A percentile compares a stretch with the other conserved stretches of the same genome.
Conservation (phyloP, 2,797 vertebrate genomes). For the Neoniphon sammara region DNA sequence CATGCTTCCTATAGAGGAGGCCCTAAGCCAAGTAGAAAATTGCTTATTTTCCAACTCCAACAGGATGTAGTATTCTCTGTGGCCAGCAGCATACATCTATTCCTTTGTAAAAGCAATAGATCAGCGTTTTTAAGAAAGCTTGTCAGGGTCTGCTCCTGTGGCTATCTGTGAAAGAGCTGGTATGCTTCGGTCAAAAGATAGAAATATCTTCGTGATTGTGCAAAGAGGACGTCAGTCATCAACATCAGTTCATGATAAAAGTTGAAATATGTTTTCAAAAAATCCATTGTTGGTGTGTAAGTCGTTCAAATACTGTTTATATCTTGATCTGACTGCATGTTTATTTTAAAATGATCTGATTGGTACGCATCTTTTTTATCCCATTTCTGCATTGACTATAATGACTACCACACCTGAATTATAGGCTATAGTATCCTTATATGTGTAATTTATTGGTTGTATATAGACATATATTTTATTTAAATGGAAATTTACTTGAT, state of each 20-base stretch:
- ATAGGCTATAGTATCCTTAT: too few species aligned
- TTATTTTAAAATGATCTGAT: too few species aligned
- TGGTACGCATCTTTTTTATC: too few species aligned
- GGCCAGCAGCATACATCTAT: constrained; percentile 65
- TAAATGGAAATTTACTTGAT: background rate
- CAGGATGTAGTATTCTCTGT: constrained; percentile 72
- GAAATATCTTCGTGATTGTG: constrained; percentile 83
- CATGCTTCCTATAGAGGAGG: constrained; percentile 41
- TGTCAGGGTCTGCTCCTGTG: constrained; percentile 79
- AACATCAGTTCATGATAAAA: constrained; percentile 48
- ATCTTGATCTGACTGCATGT: too few species aligned
- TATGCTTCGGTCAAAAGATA: constrained; percentile 86
- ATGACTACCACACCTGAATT: too few species aligned
- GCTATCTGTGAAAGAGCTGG: constrained; percentile 78
- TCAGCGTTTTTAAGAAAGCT: constrained; percentile 85
- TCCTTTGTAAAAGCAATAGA: constrained; percentile 84
- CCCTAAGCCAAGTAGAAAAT: constrained; percentile 75
- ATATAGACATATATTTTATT: too few species aligned
- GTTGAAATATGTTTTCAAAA: constrained; percentile 9
- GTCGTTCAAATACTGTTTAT: too few species aligned
- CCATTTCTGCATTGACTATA: too few species aligned
- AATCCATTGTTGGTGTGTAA: background rate
- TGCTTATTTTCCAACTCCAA: constrained; percentile 79
- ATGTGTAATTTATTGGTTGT: too few species aligned
- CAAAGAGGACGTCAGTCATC: constrained; percentile 80